These are phyloP conservation scores for Neosilurus mollespiculum DNA, from an alignment of 2,797 vertebrate genomes.

Conservation along the genomic window DNA sequence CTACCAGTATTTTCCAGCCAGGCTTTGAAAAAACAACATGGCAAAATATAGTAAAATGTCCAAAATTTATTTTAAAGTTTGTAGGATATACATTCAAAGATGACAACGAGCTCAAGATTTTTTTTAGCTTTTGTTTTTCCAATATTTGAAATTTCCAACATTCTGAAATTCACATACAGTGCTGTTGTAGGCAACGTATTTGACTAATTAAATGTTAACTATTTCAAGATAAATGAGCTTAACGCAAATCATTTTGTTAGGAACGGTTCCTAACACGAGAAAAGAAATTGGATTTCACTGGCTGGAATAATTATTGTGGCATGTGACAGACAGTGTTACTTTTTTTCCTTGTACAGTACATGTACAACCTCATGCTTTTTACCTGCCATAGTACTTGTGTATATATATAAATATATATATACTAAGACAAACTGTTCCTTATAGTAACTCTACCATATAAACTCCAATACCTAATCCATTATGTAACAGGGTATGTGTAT, in stretches of 20 bases:
- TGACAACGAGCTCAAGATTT: constrained; percentile 1
- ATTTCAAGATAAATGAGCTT: constrained; percentile 17
- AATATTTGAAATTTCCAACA: background rate
- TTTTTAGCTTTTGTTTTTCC: background rate
- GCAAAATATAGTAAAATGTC: constrained; percentile 9
- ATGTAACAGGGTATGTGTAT: constrained; percentile 58
- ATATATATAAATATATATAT: constrained; percentile 6
- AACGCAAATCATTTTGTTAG: background rate
- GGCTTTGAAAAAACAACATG: constrained; percentile 15
- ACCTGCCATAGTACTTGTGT: constrained; percentile 42
- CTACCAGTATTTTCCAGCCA: constrained; percentile 24
- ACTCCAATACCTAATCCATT: constrained; percentile 45
- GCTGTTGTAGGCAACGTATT: constrained; percentile 13
- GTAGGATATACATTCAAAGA: background rate
- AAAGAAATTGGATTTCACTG: constrained; percentile 30
- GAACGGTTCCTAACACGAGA: background rate
- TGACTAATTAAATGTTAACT: constrained; percentile 7
- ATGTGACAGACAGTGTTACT: constrained; percentile 39
- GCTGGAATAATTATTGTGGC: constrained; percentile 31
- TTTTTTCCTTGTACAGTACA: constrained; percentile 39
- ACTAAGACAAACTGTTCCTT: constrained; percentile 43
- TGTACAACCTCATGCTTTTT: constrained; percentile 44
- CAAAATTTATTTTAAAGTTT: background rate
- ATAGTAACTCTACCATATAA: constrained; percentile 54
- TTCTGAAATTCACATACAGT: constrained; percentile 14